Evolutionary conservation across 2,888 invertebrate genomes (phyloP), one percentile per base, ranked within the genome.

Genomic region (Erebia aethiops): DNA sequence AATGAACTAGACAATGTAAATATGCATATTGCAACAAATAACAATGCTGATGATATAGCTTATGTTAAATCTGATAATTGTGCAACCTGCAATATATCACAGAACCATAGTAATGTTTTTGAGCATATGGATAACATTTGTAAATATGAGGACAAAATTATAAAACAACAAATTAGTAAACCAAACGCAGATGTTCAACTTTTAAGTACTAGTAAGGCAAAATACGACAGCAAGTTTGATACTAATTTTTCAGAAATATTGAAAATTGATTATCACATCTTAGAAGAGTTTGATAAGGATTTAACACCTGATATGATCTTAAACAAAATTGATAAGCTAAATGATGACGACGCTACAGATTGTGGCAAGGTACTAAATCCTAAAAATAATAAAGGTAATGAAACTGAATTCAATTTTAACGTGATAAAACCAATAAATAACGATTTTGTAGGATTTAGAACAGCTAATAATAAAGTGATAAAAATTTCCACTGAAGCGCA

Each of bases 401-500:
- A 60, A 60, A 8, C 41, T 14, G 35, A 41, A 16, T n/a, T 41
- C 14, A n/a, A 58, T 35, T 14, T 51, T 14, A 18, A 11, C 13
- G 7, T 52, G 16, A 56, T 52, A 9, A 10, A 54, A n/a, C 18
- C 63, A 57, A 52, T 26, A 62, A 69, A 64, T 67, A 63, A 68
- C 18, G 11, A 51, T 35, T 80, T 77, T 73, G 49, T 75, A 14
- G 89, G 87, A 10, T 91, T 91, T 75, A 80, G 82, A 77, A 88
- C 89, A 2, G 91, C 89, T 11, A 87, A 80, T 75, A 89, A 92
- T 60, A 89, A 87, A 77, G 72, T 77, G 10, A 84, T 92, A 35
- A 69, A 75, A 16, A 81, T 91, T 72, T 87, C 89, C 0, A 79
- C 84, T 51, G 71, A 79, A 66, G 83, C 86, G 2, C 16, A 84